These are phyloP conservation scores for Rhea americana DNA, from an alignment of 2,113 vertebrate species.

Conservation along the genomic window DNA sequence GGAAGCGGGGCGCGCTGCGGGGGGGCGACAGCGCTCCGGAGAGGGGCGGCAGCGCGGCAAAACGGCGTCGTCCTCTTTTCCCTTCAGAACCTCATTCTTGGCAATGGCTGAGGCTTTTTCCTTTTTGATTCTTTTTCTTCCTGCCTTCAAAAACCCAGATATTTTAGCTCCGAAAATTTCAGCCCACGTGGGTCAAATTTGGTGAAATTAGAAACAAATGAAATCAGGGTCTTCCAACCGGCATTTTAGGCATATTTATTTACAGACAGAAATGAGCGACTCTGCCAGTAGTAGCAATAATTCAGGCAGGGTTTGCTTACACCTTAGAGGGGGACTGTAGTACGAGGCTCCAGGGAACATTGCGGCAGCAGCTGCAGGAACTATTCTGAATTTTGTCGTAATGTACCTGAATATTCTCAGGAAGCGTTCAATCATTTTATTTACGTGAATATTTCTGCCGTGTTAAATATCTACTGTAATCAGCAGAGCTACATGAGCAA, in stretches of 20 bases:
- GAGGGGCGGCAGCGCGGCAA: accelerated
- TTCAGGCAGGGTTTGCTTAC: not conserved
- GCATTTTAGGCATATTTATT: not conserved
- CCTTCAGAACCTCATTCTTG: not conserved
- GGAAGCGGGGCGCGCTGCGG: not conserved
- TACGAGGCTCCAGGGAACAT: not conserved
- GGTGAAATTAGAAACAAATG: not conserved
- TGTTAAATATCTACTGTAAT: not conserved
- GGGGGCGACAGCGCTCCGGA: not conserved
- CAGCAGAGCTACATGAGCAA: not conserved
- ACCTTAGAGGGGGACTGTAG: not conserved
- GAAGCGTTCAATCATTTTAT: not conserved
- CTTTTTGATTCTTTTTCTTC: no score
- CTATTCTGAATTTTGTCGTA: not conserved
- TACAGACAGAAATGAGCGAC: not conserved
- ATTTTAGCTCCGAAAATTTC: not conserved
- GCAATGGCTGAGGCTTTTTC: not conserved
- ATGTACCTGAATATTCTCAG: not conserved
- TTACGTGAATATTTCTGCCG: not conserved
- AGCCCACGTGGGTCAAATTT: not conserved
- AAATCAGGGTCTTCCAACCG: not conserved
- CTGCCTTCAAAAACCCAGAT: not conserved
- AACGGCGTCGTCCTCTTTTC: not conserved
- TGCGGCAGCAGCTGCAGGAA: not conserved
- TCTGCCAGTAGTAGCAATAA: not conserved